phyloP scores from a whole-genome alignment of 2,113 vertebrate species.

The Centrocercus urophasianus region DNA sequence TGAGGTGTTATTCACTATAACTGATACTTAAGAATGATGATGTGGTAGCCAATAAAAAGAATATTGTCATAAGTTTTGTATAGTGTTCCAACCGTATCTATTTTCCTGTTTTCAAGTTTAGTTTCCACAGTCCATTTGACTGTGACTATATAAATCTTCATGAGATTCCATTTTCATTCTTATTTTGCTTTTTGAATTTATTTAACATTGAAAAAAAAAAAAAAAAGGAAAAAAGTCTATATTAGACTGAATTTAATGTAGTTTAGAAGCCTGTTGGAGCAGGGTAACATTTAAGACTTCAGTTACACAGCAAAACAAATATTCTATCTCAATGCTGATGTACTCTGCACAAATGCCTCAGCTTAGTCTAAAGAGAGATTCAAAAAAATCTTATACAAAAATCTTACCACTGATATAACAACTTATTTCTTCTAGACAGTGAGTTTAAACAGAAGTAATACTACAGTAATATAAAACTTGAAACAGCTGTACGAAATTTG shows the following conservation, averaged over 20 bases:
- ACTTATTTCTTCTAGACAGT: background rate
- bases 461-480: background rate
- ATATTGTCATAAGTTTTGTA: background rate
- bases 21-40: background rate
- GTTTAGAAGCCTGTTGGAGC: background rate
- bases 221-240: background rate
- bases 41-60: background rate
- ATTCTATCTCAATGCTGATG: conserved; percentile 28
- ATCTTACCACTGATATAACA: background rate
- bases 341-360: background rate
- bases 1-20: background rate
- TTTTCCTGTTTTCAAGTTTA: background rate
- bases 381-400: background rate
- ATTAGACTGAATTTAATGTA: background rate
- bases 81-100: background rate
- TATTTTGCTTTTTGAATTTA: background rate
- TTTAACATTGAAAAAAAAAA: background rate
- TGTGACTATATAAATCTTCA: background rate
- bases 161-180: background rate
- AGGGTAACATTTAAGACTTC: background rate
- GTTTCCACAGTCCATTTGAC: background rate
- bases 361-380: conserved; percentile 19
- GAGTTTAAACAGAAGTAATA: background rate
- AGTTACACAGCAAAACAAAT: conserved; percentile 30
- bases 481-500: background rate